Percentiles rank a stretch among this genome's conserved stretches.
Evolutionary conservation across 2,797 vertebrate species (phyloP).

Genomic region (Pteronotus mesoamericanus): DNA sequence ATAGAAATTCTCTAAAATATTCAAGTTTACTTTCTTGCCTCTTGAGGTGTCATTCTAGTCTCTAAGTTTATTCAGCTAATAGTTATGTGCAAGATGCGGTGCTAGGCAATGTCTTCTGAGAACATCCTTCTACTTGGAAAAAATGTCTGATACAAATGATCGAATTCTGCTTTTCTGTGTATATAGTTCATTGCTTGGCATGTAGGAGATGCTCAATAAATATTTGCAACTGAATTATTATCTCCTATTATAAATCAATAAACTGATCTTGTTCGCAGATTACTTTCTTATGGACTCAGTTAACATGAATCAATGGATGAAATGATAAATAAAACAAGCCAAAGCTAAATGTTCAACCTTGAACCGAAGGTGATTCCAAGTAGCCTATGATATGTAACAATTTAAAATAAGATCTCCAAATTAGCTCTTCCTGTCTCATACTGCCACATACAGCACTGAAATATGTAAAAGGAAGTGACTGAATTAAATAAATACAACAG

Average conservation of each 20-base stretch:
- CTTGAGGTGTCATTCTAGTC: background rate
- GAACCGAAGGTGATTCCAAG: background rate
- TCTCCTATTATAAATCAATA: background rate
- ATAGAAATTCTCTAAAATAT: background rate
- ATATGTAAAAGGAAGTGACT: background rate
- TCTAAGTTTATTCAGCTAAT: background rate
- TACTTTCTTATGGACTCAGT: background rate
- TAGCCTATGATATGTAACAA: background rate
- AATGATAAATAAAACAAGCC: background rate
- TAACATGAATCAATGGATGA: background rate
- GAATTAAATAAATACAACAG: background rate
- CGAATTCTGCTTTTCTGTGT: background rate
- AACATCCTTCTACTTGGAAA: background rate
- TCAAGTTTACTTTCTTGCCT: background rate
- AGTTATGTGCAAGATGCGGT: background rate
- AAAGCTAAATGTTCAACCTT: background rate
- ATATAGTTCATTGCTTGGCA: background rate
- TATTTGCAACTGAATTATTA: constrained; percentile 14
- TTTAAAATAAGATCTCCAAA: background rate
- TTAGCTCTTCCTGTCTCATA: background rate
- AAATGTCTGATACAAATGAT: background rate
- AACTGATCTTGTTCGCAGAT: constrained; percentile 20
- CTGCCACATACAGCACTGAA: background rate
- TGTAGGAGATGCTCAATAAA: background rate
- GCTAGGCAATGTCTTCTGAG: background rate